These are phyloP conservation scores for Stegodyphus dumicola DNA, from an alignment of 1,140 invertebrate species.

Conservation along the genomic window DNA sequence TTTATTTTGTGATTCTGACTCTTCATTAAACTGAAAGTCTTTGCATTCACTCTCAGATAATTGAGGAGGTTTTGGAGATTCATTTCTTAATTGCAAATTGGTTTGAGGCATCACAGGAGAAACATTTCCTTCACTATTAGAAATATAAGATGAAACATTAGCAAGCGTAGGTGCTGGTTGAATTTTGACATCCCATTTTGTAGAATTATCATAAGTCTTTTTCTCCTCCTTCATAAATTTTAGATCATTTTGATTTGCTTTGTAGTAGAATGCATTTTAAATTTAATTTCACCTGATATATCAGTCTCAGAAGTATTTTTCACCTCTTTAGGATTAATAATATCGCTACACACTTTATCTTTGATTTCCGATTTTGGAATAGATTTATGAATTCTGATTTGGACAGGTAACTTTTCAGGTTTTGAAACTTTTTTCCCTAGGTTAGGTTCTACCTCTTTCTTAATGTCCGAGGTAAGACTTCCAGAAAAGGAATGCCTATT, in stretches of 20 bases:
- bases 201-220: constrained; percentile 2
- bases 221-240: constrained; percentile 41
- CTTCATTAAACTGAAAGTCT: background rate
- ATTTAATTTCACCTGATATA: constrained; percentile 5
- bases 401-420: constrained; percentile 43
- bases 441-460: constrained; percentile 15
- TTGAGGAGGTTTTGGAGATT: constrained; percentile 13
- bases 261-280: constrained; percentile 15
- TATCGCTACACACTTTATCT: constrained; percentile 11
- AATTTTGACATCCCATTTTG: constrained; percentile 53
- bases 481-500: constrained; percentile 53
- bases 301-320: constrained; percentile 2
- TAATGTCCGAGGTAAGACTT: constrained; percentile 11
- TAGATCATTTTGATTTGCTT: constrained; percentile 16
- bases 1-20: constrained; percentile 1
- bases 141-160: background rate
- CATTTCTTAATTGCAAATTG: background rate
- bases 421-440: constrained; percentile 23
- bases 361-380: constrained; percentile 26
- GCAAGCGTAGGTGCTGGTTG: constrained; percentile 28
- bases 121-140: background rate
- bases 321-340: constrained; percentile 3
- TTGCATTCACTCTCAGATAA: constrained; percentile 26
- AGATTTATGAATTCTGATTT: constrained; percentile 54
- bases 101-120: constrained; percentile 1